Evolutionary conservation across 92 coral and sea anemone species (phyloP), one percentile per base, ranked within the genome.

Genomic region (Phymanthus crucifer): DNA sequence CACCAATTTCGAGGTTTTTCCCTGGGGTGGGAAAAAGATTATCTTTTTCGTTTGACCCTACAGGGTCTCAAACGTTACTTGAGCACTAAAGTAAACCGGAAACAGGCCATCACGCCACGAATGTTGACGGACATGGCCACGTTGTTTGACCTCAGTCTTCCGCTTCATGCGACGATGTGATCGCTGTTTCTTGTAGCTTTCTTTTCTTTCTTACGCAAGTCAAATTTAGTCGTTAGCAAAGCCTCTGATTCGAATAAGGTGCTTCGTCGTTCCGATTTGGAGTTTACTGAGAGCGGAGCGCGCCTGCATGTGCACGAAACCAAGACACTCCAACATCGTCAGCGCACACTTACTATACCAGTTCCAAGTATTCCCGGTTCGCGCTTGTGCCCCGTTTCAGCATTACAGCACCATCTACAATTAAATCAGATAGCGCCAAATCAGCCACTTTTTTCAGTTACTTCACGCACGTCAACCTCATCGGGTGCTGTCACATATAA

Each of bases 1-100:
- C 74, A 82, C 36, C 75, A 74, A 40, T 26, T 74, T 19, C 36
- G 40, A 17, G 85, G 85, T 21, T 82, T 54, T 73, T 21, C 69
- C 0, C 37, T 57, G 33, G 70, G 50, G 3, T 82, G 85, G 80
- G 71, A 48, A 1, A 35, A 64, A 0, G 73, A 65, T 56, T 82
- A 74, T 32, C 74, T 1, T 18, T 82, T 36, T 52, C n/a, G 26
- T 32, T 68, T 82, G 46, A 32, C 58, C 23, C 65, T 73, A 6
- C 35, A 45, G 1, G 85, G 85, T 31, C 24, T 4, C 6, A 37
- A 81, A 31, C 79, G 67, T 56, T 81, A 65, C 36, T 8, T 69
- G 12, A 72, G 84, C 0, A 38, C 23, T 13, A 32, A 66, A 0
- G 65, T 48, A 18, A 69, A 57, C 17, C 34, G 78, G 21, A 80